phyloP scores from a whole-genome alignment of 2,113 vertebrate species.

The Cranoglanis bouderius region DNA sequence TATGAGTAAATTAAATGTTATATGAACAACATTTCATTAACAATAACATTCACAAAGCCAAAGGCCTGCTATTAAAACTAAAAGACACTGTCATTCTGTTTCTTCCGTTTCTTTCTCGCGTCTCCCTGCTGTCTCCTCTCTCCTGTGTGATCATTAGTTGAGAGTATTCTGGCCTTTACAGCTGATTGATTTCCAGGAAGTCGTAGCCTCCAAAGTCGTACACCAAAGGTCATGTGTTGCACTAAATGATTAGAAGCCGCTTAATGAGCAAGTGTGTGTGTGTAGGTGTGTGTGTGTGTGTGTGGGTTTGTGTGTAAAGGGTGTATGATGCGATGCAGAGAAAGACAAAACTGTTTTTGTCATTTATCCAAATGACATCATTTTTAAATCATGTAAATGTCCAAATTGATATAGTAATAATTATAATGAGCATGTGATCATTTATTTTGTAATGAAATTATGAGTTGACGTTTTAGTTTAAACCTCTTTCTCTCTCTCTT shows the following conservation, averaged over 20 bases:
- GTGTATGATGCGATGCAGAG: background rate
- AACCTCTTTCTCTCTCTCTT: background rate
- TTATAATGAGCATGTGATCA: background rate
- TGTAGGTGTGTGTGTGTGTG: constrained; percentile 20
- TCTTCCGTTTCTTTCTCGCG: background rate
- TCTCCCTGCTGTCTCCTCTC: background rate
- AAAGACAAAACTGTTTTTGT: background rate
- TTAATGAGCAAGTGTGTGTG: constrained; percentile 33
- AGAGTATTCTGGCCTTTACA: constrained; percentile 49
- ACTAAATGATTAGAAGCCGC: constrained; percentile 52
- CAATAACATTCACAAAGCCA: background rate
- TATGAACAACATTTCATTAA: background rate
- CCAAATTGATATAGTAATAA: background rate
- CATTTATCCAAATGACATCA: background rate
- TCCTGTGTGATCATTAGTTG: constrained; percentile 44
- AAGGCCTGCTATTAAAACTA: background rate
- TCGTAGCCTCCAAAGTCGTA: constrained; percentile 24
- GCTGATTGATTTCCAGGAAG: constrained; percentile 48
- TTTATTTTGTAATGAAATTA: background rate
- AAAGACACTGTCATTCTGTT: background rate
- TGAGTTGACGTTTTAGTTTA: background rate
- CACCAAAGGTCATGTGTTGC: constrained; percentile 50
- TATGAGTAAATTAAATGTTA: background rate
- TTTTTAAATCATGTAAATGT: background rate
- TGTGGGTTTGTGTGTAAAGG: background rate